phyloP scores from a whole-genome alignment of 2,797 vertebrate species.

The Parauchenoglanis ngamensis region DNA sequence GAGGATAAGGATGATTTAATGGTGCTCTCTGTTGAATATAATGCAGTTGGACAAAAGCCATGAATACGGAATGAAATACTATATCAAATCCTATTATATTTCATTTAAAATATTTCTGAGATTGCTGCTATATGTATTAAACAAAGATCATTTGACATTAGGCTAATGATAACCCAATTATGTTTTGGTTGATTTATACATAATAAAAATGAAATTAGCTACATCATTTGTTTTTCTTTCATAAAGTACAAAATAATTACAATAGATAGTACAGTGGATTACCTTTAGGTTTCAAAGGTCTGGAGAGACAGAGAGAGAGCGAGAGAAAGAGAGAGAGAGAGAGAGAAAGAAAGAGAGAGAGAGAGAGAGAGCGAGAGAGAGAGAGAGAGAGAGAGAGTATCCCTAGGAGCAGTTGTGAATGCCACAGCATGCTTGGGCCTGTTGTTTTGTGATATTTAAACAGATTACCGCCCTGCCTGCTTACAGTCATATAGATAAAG shows the following conservation, averaged over 20 bases:
- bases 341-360: not conserved
- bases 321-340: not conserved
- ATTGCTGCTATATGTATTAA: conserved; percentile 6
- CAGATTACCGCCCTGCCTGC: conserved; percentile 42
- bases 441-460: conserved; percentile 54
- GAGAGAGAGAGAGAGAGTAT: conserved; percentile 21
- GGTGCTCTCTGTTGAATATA: conserved; percentile 11
- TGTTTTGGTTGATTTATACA: not conserved
- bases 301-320: not conserved
- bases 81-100: conserved; percentile 4
- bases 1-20: conserved; percentile 6
- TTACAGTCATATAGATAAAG: conserved; percentile 35
- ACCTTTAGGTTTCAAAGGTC: not conserved
- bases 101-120: not conserved
- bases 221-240: not conserved
- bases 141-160: conserved; percentile 1
- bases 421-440: conserved; percentile 50
- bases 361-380: conserved; percentile 18
- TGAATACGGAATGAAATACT: not conserved
- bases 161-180: conserved; percentile 4
- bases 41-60: conserved; percentile 22
- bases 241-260: not conserved
- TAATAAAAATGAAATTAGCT: not conserved
- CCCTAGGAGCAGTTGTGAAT: conserved; percentile 41
- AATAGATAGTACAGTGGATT: not conserved